phyloP scores from a whole-genome alignment of 2,797 vertebrate species.

The Rhabdophis nuchalis region DNA sequence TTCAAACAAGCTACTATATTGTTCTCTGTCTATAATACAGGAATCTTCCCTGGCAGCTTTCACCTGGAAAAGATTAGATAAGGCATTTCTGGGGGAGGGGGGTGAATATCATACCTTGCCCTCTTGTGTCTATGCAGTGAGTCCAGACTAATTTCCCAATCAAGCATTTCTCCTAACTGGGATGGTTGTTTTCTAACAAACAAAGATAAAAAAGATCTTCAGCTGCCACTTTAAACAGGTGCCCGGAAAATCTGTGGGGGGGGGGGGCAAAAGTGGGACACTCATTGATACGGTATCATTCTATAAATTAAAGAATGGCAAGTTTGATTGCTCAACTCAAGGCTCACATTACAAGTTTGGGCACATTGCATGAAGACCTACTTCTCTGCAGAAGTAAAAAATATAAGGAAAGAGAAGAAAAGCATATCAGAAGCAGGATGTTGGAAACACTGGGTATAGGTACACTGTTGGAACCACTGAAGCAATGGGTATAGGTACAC shows the following conservation, averaged over 20 bases:
- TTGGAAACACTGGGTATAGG: too few species aligned
- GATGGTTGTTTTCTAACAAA: not conserved
- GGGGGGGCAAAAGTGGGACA: not conserved
- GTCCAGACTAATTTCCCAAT: not conserved
- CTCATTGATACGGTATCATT: not conserved
- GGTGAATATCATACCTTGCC: not conserved
- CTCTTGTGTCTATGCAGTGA: not conserved
- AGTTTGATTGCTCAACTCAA: not conserved
- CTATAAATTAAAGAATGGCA: not conserved
- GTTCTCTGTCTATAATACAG: not conserved
- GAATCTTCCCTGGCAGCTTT: not conserved
- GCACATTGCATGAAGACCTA: not conserved
- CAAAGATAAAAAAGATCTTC: not conserved
- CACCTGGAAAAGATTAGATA: not conserved
- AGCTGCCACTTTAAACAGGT: not conserved
- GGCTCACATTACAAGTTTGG: not conserved
- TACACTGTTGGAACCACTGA: not conserved
- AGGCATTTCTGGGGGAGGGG: not conserved
- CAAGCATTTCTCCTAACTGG: not conserved
- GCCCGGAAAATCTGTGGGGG: not conserved
- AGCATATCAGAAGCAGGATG: not conserved
- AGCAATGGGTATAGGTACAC: not conserved
- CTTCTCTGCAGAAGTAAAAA: not conserved
- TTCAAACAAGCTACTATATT: not conserved
- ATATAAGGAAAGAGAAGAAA: not conserved